Evolutionary conservation across 2,113 vertebrate species (phyloP).

Genomic region (Gadus chalcogrammus): DNA sequence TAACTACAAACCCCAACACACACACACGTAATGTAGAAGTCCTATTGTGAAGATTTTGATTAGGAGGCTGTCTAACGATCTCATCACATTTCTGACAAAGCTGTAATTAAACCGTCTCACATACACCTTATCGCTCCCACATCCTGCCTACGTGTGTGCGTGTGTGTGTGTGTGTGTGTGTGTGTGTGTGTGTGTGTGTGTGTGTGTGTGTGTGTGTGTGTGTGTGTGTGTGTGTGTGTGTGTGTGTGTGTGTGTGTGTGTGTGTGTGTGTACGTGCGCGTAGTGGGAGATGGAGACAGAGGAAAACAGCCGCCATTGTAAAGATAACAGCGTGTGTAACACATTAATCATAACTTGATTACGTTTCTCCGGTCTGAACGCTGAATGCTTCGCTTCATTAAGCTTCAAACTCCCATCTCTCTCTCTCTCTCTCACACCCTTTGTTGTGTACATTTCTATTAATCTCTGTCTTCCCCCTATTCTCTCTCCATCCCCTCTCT

Average conservation of each 20-base stretch:
- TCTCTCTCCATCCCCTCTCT: no score
- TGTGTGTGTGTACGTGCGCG: slow-evolving; percentile 11
- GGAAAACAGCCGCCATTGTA: slow-evolving; percentile 44
- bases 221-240: slow-evolving; percentile 16
- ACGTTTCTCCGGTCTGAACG: slow-evolving; percentile 43
- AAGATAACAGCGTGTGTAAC: slow-evolving; percentile 57
- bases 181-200: no score
- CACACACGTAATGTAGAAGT: not conserved
- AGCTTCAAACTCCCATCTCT: slow-evolving; percentile 2
- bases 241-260: slow-evolving; percentile 5
- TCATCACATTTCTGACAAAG: not conserved
- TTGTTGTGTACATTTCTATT: not conserved
- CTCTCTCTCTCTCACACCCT: no score
- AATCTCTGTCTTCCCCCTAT: not conserved
- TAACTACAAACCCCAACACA: slow-evolving; percentile 11
- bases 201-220: slow-evolving; percentile 8
- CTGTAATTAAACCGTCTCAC: not conserved
- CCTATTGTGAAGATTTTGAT: slow-evolving; percentile 11
- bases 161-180: no score
- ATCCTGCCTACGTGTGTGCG: slow-evolving; percentile 3
- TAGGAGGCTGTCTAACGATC: not conserved
- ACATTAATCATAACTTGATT: slow-evolving; percentile 69
- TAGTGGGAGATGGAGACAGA: slow-evolving; percentile 18
- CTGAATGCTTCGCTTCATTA: slow-evolving; percentile 53
- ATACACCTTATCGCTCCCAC: not conserved